These are phyloP conservation scores for Notechis scutatus DNA, from an alignment of 2,113 vertebrate genomes.

Conservation along the genomic window DNA sequence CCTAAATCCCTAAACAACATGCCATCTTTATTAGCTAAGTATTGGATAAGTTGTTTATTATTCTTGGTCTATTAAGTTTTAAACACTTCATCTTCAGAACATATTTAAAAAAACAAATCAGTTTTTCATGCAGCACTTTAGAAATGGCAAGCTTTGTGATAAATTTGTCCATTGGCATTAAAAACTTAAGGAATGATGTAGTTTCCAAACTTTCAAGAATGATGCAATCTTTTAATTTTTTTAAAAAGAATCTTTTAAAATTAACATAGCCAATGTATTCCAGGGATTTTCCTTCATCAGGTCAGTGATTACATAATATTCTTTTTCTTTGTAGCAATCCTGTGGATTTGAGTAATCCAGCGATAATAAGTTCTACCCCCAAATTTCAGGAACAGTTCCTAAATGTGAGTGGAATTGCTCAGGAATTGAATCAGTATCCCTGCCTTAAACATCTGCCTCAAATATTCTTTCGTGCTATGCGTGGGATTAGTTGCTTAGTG, in stretches of 20 bases:
- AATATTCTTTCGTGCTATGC: conserved; percentile 97
- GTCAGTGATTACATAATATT: conserved; percentile 1
- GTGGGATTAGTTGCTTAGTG: conserved; percentile 92
- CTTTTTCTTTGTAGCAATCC: conserved; percentile 79
- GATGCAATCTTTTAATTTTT: neutral
- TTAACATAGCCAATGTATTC: neutral
- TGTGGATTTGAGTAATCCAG: conserved; percentile 95
- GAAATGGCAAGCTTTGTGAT: neutral
- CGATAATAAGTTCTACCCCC: conserved; percentile 93
- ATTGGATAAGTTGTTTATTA: neutral
- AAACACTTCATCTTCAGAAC: neutral
- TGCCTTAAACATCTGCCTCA: conserved; percentile 96
- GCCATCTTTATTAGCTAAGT: neutral
- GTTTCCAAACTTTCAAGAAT: neutral
- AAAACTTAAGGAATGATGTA: neutral
- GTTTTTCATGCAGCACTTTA: neutral
- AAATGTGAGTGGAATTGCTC: conserved; percentile 88
- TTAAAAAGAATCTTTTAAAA: neutral
- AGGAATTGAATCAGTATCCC: conserved; percentile 90
- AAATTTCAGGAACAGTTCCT: conserved; percentile 97
- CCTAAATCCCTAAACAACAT: neutral
- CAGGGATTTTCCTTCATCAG: neutral
- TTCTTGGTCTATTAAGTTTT: neutral
- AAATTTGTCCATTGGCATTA: neutral
- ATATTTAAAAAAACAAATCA: neutral